Base-by-base conservation (phyloP, 2,113 vertebrate species). In the Scolopax mira region DNA sequence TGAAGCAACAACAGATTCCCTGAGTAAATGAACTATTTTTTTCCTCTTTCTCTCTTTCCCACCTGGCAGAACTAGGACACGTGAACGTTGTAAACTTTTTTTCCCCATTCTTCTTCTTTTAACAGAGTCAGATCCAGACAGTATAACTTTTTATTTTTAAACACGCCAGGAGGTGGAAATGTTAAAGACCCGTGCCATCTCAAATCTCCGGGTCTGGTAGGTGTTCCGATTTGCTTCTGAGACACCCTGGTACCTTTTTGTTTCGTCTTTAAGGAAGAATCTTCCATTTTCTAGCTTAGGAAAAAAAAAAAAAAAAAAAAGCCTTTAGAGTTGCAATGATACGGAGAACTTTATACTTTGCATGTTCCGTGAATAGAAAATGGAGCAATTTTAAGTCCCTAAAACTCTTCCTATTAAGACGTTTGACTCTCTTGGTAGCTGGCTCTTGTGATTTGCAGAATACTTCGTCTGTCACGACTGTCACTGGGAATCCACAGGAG, bases 401-500 rank as follows among this genome's bases (percentile, higher is more conserved):
- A 72, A 89, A 96, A 95, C 61, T 94, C 92, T 92, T 89, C 44
- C 42, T 79, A 28, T 89, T 85, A 75, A 86, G 21, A 52, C 28
- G 35, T 52, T 89, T 69, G 66, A 17, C 95, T 86, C 92, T 87
- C 94, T 83, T 81, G 93, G 88, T 94, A 69, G 95, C 94, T 52
- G 80, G 87, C 70, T 86, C 61, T 62, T 84, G 96, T 97, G 98
- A 98, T 98, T 97, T 97, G 97, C 96, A 93, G 90, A 97, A 97
- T 78, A 92, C 83, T 96, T 74, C 52, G 97, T 96, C 97, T 97
- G 92, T 98, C 98, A 98, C 98, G 94, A 96, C 88, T 96, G 79
- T 96, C 89, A 89, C 89, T 91, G 92, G 80, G 48, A 96, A 98
- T 98, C 98, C 96, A 89, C 97, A 94, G 98, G 98, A 98, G 98